Evolutionary conservation across 1,140 invertebrate species (phyloP).

Genomic region (Diorhabda carinulata): DNA sequence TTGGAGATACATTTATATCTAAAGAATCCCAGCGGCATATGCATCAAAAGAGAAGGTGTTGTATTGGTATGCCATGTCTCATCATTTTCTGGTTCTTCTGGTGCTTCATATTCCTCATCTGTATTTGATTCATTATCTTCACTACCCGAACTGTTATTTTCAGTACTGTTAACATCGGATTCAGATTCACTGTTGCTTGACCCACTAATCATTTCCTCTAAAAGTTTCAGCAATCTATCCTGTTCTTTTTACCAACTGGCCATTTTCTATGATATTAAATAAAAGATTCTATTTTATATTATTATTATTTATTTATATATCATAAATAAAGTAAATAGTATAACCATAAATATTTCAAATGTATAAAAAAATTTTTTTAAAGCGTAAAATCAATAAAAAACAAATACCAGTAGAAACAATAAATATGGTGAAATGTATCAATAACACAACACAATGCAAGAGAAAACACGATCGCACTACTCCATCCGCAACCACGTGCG

Average conservation of each 20-base stretch:
- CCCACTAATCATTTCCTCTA: too few relatives aligned
- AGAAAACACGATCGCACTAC: neutral
- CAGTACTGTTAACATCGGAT: too few relatives aligned
- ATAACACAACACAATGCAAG: neutral
- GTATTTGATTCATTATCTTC: too few relatives aligned
- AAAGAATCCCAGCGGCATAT: conserved; percentile 16
- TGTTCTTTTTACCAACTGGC: neutral
- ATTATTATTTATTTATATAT: neutral
- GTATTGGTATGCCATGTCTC: conserved; percentile 6
- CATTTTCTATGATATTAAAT: neutral
- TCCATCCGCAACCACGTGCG: neutral
- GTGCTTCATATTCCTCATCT: conserved; percentile 18
- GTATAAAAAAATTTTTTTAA: neutral
- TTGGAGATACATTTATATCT: neutral
- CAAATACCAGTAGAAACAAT: neutral
- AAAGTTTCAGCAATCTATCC: too few relatives aligned
- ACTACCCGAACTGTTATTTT: too few relatives aligned
- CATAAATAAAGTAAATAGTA: neutral
- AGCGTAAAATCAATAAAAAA: neutral
- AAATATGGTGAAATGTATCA: neutral
- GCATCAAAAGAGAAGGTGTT: conserved; percentile 15
- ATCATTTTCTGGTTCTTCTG: conserved; percentile 18
- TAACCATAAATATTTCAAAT: neutral
- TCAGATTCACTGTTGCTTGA: too few relatives aligned
- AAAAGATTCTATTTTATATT: neutral